Percentiles rank a stretch among this genome's conserved stretches.
Conservation (phyloP, 2,888 invertebrate species). For the Sarcophaga subvicina region DNA sequence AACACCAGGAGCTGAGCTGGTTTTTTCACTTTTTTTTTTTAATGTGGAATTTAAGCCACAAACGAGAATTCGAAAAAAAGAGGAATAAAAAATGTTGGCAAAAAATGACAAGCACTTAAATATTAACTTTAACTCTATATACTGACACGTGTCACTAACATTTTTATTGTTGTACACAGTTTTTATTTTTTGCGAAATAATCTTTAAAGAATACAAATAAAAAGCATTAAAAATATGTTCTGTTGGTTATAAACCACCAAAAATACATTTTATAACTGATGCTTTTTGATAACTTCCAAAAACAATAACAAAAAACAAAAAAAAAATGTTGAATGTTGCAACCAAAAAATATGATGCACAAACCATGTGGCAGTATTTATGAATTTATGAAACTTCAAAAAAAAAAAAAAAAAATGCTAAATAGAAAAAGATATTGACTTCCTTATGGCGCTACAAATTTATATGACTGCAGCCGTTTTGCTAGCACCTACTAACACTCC, state of each 20-base stretch:
- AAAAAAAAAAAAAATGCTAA: not conserved
- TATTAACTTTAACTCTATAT: conserved; percentile 63
- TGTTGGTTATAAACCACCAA: conserved; percentile 40
- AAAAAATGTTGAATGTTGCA: not conserved
- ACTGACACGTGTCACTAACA: conserved; percentile 64
- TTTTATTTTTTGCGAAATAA: conserved; percentile 50
- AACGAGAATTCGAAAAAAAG: conserved; percentile 3
- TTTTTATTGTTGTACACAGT: conserved; percentile 22
- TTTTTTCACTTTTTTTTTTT: conserved; percentile 12
- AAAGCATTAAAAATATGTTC: conserved; percentile 30
- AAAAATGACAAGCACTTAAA: conserved; percentile 54
- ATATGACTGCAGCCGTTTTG: not conserved
- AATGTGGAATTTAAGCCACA: conserved; percentile 36
- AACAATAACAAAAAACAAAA: conserved; percentile 11
- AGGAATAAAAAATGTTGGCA: conserved; percentile 1
- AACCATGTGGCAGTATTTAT: conserved; percentile 36
- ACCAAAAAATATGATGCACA: not conserved
- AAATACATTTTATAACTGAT: conserved; percentile 31
- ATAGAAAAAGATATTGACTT: conserved; percentile 31
- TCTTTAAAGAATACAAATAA: conserved; percentile 36
- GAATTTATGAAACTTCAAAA: conserved; percentile 12
- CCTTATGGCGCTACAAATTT: not conserved
- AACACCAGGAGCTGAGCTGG: not conserved
- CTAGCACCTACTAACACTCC: not conserved
- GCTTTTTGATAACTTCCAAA: conserved; percentile 50